Conservation (phyloP, 2,888 invertebrate species). For the Pasiphila rectangulata region DNA sequence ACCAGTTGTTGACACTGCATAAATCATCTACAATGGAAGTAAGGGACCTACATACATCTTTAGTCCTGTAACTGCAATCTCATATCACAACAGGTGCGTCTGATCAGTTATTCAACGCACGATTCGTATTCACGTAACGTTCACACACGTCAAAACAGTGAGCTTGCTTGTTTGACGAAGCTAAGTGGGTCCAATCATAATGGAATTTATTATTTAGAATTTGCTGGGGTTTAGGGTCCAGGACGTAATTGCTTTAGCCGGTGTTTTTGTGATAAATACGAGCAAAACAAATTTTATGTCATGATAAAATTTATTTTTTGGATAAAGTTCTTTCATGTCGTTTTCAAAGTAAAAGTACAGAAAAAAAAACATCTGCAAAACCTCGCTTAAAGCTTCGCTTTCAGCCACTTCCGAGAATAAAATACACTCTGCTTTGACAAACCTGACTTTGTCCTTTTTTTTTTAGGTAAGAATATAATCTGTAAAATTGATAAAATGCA, state of each 20-base stretch:
- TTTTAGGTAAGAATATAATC: not conserved
- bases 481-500: not conserved
- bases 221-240: slow-evolving; percentile 20
- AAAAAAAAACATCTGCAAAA: too few relatives aligned
- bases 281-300: too few relatives aligned
- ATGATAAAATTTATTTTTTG: too few relatives aligned
- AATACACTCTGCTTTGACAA: not conserved
- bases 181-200: slow-evolving; percentile 50
- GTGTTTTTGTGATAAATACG: not conserved
- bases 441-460: too few relatives aligned
- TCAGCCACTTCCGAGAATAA: too few relatives aligned
- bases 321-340: too few relatives aligned
- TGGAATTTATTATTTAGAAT: slow-evolving; percentile 47
- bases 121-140: slow-evolving; percentile 39
- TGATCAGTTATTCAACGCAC: slow-evolving; percentile 54
- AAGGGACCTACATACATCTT: too few relatives aligned
- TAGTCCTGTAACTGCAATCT: slow-evolving; percentile 1
- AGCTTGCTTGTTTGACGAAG: slow-evolving; percentile 57
- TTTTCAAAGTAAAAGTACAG: too few relatives aligned
- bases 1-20: too few relatives aligned
- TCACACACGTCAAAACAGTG: slow-evolving; percentile 54
- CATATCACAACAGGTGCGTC: slow-evolving; percentile 50
- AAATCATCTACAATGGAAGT: too few relatives aligned
- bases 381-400: too few relatives aligned
- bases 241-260: not conserved